phyloP scores from a whole-genome alignment of 30 jellyfish, hydroid and myxozoan genomes.

The Hydractinia echinata region DNA sequence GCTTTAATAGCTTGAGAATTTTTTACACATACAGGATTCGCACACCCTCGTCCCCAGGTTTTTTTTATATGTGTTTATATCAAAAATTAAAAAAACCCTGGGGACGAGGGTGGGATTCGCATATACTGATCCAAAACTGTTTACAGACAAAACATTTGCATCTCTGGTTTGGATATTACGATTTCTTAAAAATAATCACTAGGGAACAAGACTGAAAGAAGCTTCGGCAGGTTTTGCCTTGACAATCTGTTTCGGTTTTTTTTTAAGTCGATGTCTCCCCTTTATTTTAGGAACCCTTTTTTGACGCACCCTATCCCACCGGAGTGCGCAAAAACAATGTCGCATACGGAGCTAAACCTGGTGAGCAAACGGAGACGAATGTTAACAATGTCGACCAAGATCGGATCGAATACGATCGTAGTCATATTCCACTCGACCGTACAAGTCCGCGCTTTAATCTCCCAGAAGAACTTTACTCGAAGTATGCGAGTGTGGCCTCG shows the following conservation, averaged over 20 bases:
- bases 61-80: too few species aligned
- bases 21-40: not conserved
- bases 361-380: not conserved
- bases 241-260: not conserved
- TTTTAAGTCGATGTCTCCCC: too few species aligned
- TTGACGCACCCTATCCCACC: slow-evolving; percentile 90
- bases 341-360: slow-evolving; percentile 8
- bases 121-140: not conserved
- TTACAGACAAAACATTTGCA: not conserved
- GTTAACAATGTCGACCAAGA: slow-evolving; percentile 1
- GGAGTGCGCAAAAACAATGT: slow-evolving; percentile 71
- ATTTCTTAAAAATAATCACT: too few species aligned
- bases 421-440: slow-evolving; percentile 24
- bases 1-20: not conserved
- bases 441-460: not conserved
- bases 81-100: not conserved
- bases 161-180: too few species aligned
- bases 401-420: slow-evolving; percentile 18
- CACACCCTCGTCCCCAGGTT: slow-evolving; percentile 7
- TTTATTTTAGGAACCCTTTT: slow-evolving; percentile 83
- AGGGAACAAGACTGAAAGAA: too few species aligned
- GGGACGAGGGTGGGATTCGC: not conserved
- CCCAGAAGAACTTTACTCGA: not conserved
- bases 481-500: not conserved
- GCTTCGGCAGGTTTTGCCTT: too few species aligned